Conservation (phyloP, 2,113 vertebrate genomes). For the Leptodactylus fuscus region DNA sequence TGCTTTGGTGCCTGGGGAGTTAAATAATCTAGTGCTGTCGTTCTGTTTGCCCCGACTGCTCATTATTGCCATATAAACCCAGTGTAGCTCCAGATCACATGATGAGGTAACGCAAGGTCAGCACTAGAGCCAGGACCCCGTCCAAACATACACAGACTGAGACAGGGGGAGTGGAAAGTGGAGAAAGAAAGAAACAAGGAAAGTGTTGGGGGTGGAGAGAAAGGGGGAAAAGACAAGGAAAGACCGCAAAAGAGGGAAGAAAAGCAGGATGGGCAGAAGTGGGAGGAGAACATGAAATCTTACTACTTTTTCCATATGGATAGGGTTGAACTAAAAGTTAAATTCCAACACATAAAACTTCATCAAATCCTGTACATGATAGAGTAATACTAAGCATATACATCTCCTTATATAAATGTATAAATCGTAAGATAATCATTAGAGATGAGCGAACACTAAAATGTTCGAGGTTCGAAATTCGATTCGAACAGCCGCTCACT, state of each 20-base stretch:
- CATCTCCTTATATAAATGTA: too few species aligned
- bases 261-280: neutral
- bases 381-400: neutral
- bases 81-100: slow-evolving; percentile 48
- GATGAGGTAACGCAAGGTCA: slow-evolving; percentile 59
- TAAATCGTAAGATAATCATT: too few species aligned
- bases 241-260: neutral
- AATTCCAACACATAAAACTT: slow-evolving; percentile 30
- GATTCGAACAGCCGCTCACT: too few species aligned
- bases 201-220: slow-evolving; percentile 35
- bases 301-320: slow-evolving; percentile 51
- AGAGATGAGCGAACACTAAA: too few species aligned
- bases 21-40: slow-evolving; percentile 50
- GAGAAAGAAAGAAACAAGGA: slow-evolving; percentile 23
- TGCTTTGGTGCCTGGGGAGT: slow-evolving; percentile 14
- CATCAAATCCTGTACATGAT: neutral
- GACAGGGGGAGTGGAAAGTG: slow-evolving; percentile 47
- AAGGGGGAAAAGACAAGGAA: slow-evolving; percentile 28
- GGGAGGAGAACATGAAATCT: slow-evolving; percentile 1
- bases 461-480: too few species aligned
- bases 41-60: slow-evolving; percentile 48
- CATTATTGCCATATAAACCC: slow-evolving; percentile 58
- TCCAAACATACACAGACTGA: slow-evolving; percentile 55
- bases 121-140: slow-evolving; percentile 41
- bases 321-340: slow-evolving; percentile 7